These are phyloP conservation scores for Distichodus sexfasciatus DNA, from an alignment of 2,797 vertebrate species.

Conservation along the genomic window DNA sequence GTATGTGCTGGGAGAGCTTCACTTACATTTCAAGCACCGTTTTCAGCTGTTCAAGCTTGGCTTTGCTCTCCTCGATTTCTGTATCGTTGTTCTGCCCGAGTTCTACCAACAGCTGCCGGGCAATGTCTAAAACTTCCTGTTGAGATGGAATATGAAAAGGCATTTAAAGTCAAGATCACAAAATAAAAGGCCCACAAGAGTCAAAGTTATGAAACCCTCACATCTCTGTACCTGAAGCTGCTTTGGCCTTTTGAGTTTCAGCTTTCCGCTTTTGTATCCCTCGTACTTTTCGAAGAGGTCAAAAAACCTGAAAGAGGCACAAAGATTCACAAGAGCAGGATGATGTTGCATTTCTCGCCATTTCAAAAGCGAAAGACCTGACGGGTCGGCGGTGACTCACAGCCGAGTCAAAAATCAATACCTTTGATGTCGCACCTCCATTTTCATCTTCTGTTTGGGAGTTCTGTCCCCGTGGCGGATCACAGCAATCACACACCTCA, in stretches of 20 bases:
- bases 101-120: conserved; percentile 82
- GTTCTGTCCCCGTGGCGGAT: conserved; percentile 88
- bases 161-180: neutral
- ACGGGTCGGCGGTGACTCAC: too few species aligned
- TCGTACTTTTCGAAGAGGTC: conserved; percentile 90
- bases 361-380: neutral
- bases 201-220: neutral
- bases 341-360: neutral
- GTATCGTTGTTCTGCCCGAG: conserved; percentile 86
- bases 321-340: neutral
- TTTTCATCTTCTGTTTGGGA: conserved; percentile 92
- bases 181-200: neutral
- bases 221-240: conserved; percentile 77
- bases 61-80: conserved; percentile 89
- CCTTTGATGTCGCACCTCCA: conserved; percentile 90
- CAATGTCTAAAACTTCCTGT: conserved; percentile 87
- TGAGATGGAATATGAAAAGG: conserved; percentile 37
- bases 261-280: conserved; percentile 86
- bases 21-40: conserved; percentile 88
- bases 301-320: conserved; percentile 76
- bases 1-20: neutral
- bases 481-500: conserved; percentile 87
- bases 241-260: conserved; percentile 88
- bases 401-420: conserved; percentile 53
- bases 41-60: conserved; percentile 88